Base-by-base conservation (phyloP, 2,888 invertebrate genomes). In the Agonopterix alstromeriana region DNA sequence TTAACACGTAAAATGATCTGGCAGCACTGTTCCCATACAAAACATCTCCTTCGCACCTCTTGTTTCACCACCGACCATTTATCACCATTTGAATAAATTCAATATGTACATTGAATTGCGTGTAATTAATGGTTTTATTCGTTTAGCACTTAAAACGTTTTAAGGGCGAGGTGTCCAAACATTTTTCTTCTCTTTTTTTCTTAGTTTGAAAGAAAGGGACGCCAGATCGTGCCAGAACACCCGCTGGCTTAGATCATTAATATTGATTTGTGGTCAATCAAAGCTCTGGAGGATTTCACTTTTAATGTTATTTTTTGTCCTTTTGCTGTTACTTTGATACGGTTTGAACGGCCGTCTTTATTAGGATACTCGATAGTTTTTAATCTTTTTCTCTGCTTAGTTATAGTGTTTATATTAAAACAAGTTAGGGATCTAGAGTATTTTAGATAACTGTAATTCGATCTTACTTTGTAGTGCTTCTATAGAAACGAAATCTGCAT, bases 191-290 rank as follows among this genome's bases (percentile, higher is more conserved):
- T 62, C 65, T 60, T 56, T 82, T n/a, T 71, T 56, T n/a, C 45
- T 48, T 35, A 49, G 48, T 61, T 53, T 35, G 59, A 54, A 57
- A 43, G 71, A 77, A 49, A 62, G 65, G 65, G 78, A 86, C 52
- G 55, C 59, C 48, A 49, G 55, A 70, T 60, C 60, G 61, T 59
- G 62, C 60, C 68, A 72, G 84, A 73, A 80, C 88, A 72, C 88
- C 85, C 83, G 87, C 85, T 86, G 87, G 61, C 58, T 79, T 63
- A 68, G 77, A 86, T 89, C 89, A 89, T 89, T 89, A 89, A 89
- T 89, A 89, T 88, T 89, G 89, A 89, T 89, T 89, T 89, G 89
- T 89, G 89, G 89, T 89, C 88, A 89, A 89, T 89, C 89, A 89
- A 82, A 85, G 82, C 74, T 73, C 73, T 77, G 63, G 77, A 82